phyloP scores from a whole-genome alignment of 2,888 invertebrate genomes.

The Drosophila nr. fundita region DNA sequence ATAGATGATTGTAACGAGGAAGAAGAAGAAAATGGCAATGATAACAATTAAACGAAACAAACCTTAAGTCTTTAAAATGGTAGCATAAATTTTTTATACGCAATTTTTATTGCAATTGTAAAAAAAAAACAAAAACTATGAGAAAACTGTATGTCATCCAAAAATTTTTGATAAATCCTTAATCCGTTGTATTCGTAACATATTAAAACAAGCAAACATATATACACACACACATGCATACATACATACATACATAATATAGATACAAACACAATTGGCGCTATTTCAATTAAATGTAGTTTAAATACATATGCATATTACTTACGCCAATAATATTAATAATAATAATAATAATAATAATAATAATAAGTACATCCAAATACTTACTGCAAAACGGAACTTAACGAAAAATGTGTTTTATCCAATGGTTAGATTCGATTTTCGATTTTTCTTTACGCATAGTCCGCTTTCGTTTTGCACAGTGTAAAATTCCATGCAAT shows the following conservation, averaged over 20 bases:
- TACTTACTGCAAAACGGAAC: slow-evolving; percentile 40
- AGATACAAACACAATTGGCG: slow-evolving; percentile 65
- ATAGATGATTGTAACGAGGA: slow-evolving; percentile 9
- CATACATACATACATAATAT: slow-evolving; percentile 40
- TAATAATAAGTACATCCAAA: slow-evolving; percentile 28
- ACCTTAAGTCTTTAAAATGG: slow-evolving; percentile 66
- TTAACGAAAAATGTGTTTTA: slow-evolving; percentile 34
- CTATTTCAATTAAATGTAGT: slow-evolving; percentile 76
- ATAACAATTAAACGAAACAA: slow-evolving; percentile 58
- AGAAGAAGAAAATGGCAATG: slow-evolving; percentile 40
- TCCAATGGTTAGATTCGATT: slow-evolving; percentile 16
- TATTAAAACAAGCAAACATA: slow-evolving; percentile 37
- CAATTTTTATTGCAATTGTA: slow-evolving; percentile 77
- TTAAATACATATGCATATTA: slow-evolving; percentile 61
- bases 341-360: slow-evolving; percentile 17
- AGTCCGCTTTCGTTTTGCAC: slow-evolving; percentile 27
- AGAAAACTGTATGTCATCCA: slow-evolving; percentile 47
- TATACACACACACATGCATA: slow-evolving; percentile 40
- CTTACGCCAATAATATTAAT: slow-evolving; percentile 43
- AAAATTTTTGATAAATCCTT: slow-evolving; percentile 51
- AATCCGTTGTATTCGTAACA: slow-evolving; percentile 56
- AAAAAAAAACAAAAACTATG: slow-evolving; percentile 54
- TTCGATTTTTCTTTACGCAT: slow-evolving; percentile 11
- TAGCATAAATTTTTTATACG: slow-evolving; percentile 80
- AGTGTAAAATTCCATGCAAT: slow-evolving; percentile 47